phyloP scores from a whole-genome alignment of 2,113 vertebrate species.

The Ammodytes marinus region DNA sequence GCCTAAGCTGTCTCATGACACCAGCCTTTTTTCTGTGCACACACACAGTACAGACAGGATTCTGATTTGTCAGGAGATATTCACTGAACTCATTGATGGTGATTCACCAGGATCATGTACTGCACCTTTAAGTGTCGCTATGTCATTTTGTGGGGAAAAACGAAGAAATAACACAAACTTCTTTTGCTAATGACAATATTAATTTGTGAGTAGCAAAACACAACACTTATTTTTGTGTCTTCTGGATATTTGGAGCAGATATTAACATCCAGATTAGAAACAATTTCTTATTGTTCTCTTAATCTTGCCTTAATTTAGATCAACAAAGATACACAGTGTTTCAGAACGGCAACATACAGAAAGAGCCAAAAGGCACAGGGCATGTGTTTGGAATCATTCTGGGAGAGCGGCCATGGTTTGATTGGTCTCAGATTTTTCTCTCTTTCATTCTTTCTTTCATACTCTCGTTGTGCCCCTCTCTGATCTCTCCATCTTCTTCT shows the following conservation, averaged over 20 bases:
- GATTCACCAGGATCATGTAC: no score
- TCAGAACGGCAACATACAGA: constrained; percentile 7
- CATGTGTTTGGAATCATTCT: constrained; percentile 66
- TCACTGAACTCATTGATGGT: no score
- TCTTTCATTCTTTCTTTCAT: constrained; percentile 13
- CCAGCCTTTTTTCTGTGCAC: background rate
- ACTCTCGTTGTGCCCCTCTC: constrained; percentile 11
- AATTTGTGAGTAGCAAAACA: no score
- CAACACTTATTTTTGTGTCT: no score
- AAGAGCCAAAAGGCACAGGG: background rate
- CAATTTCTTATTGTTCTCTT: background rate
- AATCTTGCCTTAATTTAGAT: background rate
- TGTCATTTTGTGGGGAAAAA: no score
- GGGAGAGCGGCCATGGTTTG: constrained; percentile 52
- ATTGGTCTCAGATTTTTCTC: constrained; percentile 59
- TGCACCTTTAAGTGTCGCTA: no score
- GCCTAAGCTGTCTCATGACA: no score
- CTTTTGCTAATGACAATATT: no score
- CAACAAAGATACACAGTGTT: background rate
- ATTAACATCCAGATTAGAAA: background rate
- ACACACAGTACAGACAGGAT: background rate
- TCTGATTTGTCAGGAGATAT: no score
- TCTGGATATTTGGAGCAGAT: no score
- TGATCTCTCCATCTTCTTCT: constrained; percentile 21
- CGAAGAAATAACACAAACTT: no score